Base-by-base conservation (phyloP, 2,113 vertebrate genomes). In the Mugil cephalus region DNA sequence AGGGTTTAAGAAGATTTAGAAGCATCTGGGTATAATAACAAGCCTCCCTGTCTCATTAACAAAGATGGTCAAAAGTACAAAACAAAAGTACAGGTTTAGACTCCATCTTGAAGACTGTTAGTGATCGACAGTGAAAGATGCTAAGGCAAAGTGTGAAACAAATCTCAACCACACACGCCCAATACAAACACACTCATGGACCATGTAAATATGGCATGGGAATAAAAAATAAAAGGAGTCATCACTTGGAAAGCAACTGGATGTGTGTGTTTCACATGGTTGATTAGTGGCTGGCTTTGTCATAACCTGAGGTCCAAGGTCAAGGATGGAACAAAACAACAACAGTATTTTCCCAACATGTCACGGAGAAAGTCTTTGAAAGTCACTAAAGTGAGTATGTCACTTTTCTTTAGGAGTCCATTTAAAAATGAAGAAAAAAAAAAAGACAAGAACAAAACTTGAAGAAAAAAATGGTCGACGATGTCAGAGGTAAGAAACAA, bases 31-130 rank as follows among this genome's bases (percentile, higher is more conserved):
- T 77, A 70, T 55, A 68, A 77, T 10, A 81, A 76, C 24, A 65
- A 64, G 56, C 75, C 74, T 82, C 79, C 47, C 40, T 51, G 62
- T 75, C 47, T 79, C 42, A 65, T 54, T 43, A 82, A 80, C 59
- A 87, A 77, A 83, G 77, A 74, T 40, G 68, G 53, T 84, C 55
- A 15, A 46, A 35, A 17, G n/a, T 66, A 67, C 40, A 86, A 79
- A 69, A 78, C 18, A 71, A 45, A 68, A 45, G 35, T 8, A 60
- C 15, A 70, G 43, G 10, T 79, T 78, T 45, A 78, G 65, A 64
- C 6, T 69, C 68, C 65, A 74, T 77, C 40, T 62, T 77, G 7
- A 67, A 72, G 14, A 21, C 50, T 56, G 63, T 76, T 65, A 52
- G 77, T 58, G 55, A 76, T 36, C 12, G 8, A 61, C 42, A 45